A percentile compares a stretch with the other conserved stretches of the same genome.
Conservation (phyloP, 2,113 vertebrate genomes). For the Embiotoca jacksoni region DNA sequence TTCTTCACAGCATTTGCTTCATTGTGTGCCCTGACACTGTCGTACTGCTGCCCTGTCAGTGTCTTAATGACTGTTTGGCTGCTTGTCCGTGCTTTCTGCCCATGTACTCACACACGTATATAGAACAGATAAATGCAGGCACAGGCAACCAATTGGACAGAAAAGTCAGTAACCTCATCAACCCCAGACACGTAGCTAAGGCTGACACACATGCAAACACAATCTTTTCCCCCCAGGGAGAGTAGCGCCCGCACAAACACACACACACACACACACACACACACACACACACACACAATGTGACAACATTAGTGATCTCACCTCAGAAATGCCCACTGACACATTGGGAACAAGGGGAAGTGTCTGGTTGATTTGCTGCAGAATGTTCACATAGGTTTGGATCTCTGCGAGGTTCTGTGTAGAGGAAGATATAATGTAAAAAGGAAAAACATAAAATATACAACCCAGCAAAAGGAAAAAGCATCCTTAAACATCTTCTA, state of each 20-base stretch:
- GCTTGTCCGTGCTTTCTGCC: neutral
- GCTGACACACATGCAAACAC: slow-evolving; percentile 61
- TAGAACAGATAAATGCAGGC: slow-evolving; percentile 11
- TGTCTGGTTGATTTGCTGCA: slow-evolving; percentile 93
- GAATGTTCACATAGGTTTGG: slow-evolving; percentile 92
- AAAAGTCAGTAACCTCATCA: slow-evolving; percentile 53
- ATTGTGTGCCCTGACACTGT: slow-evolving; percentile 46
- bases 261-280: slow-evolving; percentile 33
- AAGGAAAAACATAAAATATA: neutral
- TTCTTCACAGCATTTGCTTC: slow-evolving; percentile 13
- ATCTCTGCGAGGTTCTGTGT: slow-evolving; percentile 94
- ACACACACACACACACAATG: slow-evolving; percentile 26
- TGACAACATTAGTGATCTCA: slow-evolving; percentile 76
- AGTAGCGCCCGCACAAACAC: slow-evolving; percentile 15
- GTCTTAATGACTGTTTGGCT: neutral
- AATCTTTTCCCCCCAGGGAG: slow-evolving; percentile 26
- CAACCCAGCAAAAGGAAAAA: neutral
- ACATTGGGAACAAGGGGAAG: slow-evolving; percentile 83
- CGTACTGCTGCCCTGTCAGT: slow-evolving; percentile 12
- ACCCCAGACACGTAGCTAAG: slow-evolving; percentile 21
- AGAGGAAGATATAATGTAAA: neutral
- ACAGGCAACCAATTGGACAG: slow-evolving; percentile 24
- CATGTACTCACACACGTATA: neutral
- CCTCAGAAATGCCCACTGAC: slow-evolving; percentile 87
- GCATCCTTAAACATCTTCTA: neutral